Percentiles rank a stretch among this genome's conserved stretches.
These are phyloP conservation scores for Apamea monoglypha DNA, from an alignment of 2,888 invertebrate genomes.

Conservation along the genomic window DNA sequence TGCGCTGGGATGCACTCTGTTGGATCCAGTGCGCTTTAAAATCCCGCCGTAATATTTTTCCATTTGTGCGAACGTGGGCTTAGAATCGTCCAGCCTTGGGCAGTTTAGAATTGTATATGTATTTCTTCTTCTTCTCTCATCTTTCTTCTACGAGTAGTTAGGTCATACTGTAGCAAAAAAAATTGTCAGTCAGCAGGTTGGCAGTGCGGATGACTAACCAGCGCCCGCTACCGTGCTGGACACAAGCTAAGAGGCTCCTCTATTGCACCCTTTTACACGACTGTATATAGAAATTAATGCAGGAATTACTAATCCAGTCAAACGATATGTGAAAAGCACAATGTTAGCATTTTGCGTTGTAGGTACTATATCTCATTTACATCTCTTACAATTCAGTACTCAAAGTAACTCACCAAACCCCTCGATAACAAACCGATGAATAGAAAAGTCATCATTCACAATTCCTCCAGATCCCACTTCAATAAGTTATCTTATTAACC, in stretches of 20 bases:
- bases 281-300: not conserved
- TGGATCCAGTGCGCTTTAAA: not conserved
- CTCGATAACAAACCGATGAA: constrained; percentile 10
- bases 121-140: not conserved
- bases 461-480: constrained; percentile 16
- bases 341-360: not conserved
- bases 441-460: constrained; percentile 27
- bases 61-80: not conserved
- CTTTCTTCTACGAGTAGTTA: not conserved
- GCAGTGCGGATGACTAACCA: not conserved
- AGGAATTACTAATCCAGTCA: not conserved
- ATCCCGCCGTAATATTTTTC: not conserved
- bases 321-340: not conserved
- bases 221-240: not conserved
- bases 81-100: not conserved
- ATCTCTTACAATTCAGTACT: not conserved
- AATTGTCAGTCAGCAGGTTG: not conserved
- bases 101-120: not conserved
- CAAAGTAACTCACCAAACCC: constrained; percentile 14
- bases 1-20: not conserved
- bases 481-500: constrained; percentile 46
- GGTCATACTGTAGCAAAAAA: not conserved
- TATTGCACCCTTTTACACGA: not conserved
- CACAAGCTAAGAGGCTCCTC: not conserved
- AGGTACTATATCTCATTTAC: not conserved